A percentile compares a stretch with the other conserved stretches of the same genome.
Conservation (phyloP, 2,888 invertebrate genomes). For the Psylliodes chrysocephalus region DNA sequence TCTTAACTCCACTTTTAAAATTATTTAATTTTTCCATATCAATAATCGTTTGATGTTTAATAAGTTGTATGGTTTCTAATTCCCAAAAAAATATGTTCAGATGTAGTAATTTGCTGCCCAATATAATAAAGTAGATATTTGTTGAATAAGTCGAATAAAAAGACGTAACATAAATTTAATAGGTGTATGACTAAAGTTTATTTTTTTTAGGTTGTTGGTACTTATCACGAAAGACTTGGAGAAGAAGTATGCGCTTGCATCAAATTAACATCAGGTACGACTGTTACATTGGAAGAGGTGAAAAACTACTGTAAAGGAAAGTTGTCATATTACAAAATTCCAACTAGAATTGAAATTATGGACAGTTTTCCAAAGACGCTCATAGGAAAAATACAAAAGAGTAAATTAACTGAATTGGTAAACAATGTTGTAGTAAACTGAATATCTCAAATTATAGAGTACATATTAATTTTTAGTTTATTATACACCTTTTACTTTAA, state of each 20-base stretch:
- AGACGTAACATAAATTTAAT: not conserved
- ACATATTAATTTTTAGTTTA: too few relatives aligned
- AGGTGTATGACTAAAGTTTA: not conserved
- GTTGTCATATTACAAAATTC: constrained; percentile 85
- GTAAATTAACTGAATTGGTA: constrained; percentile 59
- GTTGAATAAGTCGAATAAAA: too few relatives aligned
- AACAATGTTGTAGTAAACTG: too few relatives aligned
- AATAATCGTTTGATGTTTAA: too few relatives aligned
- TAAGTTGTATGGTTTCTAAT: too few relatives aligned
- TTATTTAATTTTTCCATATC: too few relatives aligned
- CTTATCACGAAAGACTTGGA: constrained; percentile 78
- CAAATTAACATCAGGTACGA: constrained; percentile 67
- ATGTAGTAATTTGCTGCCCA: too few relatives aligned
- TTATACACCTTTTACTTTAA: too few relatives aligned
- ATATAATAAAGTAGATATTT: too few relatives aligned
- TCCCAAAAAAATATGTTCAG: too few relatives aligned
- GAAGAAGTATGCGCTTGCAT: constrained; percentile 81
- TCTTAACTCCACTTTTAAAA: too few relatives aligned
- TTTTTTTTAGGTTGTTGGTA: constrained; percentile 73
- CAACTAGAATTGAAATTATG: constrained; percentile 74
- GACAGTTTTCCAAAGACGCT: constrained; percentile 82
- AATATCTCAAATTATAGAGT: too few relatives aligned
- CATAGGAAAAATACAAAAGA: constrained; percentile 88
- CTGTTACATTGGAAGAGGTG: constrained; percentile 70
- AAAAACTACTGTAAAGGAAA: constrained; percentile 72